phyloP scores from a whole-genome alignment of 92 coral and sea anemone genomes.

The Porites evermanni region DNA sequence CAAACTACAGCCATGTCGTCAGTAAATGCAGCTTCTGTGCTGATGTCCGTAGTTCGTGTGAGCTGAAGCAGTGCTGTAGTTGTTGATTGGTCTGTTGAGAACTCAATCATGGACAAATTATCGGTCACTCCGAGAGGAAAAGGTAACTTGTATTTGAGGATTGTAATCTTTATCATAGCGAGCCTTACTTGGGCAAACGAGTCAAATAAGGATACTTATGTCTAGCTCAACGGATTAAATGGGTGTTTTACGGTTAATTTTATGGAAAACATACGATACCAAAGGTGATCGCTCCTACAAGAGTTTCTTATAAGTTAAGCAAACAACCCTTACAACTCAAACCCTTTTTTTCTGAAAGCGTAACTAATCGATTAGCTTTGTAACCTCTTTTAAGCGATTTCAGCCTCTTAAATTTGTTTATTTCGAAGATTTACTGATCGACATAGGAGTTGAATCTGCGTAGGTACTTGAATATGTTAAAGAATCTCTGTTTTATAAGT shows the following conservation, averaged over 20 bases:
- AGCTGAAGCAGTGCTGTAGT: not conserved
- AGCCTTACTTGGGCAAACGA: not conserved
- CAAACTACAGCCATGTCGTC: not conserved
- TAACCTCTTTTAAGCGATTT: not conserved
- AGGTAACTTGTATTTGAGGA: not conserved
- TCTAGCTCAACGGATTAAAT: too few species aligned
- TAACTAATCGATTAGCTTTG: too few species aligned
- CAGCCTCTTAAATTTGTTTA: too few species aligned
- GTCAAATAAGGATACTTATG: too few species aligned
- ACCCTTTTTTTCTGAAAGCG: not conserved
- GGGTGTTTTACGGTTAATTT: not conserved
- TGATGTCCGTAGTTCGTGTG: not conserved
- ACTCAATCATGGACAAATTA: not conserved
- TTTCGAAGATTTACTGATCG: not conserved
- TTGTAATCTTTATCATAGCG: not conserved
- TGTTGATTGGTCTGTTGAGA: not conserved
- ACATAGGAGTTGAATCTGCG: not conserved
- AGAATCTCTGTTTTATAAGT: too few species aligned
- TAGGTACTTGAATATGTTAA: not conserved
- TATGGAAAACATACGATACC: not conserved
- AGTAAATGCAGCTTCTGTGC: not conserved
- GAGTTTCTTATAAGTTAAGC: slow-evolving; percentile 5
- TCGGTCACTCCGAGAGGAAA: not conserved
- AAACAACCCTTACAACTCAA: not conserved
- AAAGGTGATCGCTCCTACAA: not conserved